These are phyloP conservation scores for Lycophotia porphyrea DNA, from an alignment of 2,888 invertebrate genomes.

Conservation along the genomic window DNA sequence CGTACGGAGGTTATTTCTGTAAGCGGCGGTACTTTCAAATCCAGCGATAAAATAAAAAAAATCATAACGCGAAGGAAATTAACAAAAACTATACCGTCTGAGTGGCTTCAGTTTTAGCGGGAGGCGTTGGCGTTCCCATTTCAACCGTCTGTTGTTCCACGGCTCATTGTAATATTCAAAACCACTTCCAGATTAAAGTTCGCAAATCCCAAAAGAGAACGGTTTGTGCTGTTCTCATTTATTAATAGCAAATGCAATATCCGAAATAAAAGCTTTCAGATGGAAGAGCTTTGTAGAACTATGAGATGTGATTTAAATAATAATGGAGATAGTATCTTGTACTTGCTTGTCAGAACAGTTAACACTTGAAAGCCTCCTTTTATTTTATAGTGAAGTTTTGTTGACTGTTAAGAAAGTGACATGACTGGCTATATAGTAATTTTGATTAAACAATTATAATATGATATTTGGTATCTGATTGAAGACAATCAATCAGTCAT, in stretches of 20 bases:
- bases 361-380: neutral
- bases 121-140: slow-evolving; percentile 47
- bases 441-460: no score
- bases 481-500: no score
- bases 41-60: neutral
- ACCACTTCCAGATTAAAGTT: slow-evolving; percentile 60
- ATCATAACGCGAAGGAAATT: slow-evolving; percentile 39
- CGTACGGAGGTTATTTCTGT: neutral
- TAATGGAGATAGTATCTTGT: slow-evolving; percentile 1
- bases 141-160: slow-evolving; percentile 40
- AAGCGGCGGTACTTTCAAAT: neutral
- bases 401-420: neutral
- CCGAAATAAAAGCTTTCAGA: slow-evolving; percentile 32
- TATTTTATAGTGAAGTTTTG: neutral
- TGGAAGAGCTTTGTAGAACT: slow-evolving; percentile 11
- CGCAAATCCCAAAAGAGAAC: slow-evolving; percentile 55
- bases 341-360: neutral
- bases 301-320: slow-evolving; percentile 18
- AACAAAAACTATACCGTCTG: slow-evolving; percentile 41
- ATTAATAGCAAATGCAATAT: slow-evolving; percentile 49
- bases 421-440: neutral
- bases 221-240: slow-evolving; percentile 46
- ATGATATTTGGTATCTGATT: no score
- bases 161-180: slow-evolving; percentile 58
- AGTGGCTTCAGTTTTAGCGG: slow-evolving; percentile 2